phyloP scores from a whole-genome alignment of 2,888 invertebrate genomes.

The Odontothrips loti region DNA sequence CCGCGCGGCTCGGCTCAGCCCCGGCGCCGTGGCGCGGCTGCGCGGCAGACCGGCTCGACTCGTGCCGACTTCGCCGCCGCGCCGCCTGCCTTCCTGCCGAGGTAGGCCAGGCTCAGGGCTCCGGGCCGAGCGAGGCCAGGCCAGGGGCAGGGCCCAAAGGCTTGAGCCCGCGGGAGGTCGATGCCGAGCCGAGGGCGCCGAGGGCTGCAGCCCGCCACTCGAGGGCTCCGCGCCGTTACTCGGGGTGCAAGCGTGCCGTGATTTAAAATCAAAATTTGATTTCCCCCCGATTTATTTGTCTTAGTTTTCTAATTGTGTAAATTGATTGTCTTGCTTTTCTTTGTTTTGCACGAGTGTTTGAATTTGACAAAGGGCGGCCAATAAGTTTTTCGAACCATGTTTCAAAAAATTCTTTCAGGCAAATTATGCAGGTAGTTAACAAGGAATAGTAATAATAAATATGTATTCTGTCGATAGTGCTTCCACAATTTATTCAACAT shows the following conservation, averaged over 20 bases:
- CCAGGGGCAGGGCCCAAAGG: too few species aligned
- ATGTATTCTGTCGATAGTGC: not conserved
- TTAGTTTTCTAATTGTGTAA: not conserved
- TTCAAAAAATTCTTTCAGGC: too few species aligned
- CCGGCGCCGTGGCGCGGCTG: not conserved
- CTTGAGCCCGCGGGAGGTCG: not conserved
- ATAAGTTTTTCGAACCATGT: too few species aligned
- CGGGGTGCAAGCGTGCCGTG: not conserved
- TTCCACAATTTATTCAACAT: slow-evolving; percentile 10
- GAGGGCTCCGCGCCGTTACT: not conserved
- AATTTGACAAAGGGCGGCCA: too few species aligned
- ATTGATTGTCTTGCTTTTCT: too few species aligned
- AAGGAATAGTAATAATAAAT: not conserved
- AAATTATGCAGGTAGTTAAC: too few species aligned
- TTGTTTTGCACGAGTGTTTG: too few species aligned
- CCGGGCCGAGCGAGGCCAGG: too few species aligned
- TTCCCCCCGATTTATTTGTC: too few species aligned
- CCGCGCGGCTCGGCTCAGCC: not conserved
- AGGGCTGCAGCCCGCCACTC: not conserved
- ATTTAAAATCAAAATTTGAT: not conserved
- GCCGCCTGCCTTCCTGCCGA: too few species aligned
- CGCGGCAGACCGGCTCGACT: not conserved
- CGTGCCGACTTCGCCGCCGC: not conserved
- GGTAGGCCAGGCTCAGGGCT: too few species aligned
- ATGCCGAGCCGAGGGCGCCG: not conserved